Percentiles rank a stretch among this genome's conserved stretches.
phyloP scores from a whole-genome alignment of 2,797 vertebrate genomes.

The Vireo griseus region DNA sequence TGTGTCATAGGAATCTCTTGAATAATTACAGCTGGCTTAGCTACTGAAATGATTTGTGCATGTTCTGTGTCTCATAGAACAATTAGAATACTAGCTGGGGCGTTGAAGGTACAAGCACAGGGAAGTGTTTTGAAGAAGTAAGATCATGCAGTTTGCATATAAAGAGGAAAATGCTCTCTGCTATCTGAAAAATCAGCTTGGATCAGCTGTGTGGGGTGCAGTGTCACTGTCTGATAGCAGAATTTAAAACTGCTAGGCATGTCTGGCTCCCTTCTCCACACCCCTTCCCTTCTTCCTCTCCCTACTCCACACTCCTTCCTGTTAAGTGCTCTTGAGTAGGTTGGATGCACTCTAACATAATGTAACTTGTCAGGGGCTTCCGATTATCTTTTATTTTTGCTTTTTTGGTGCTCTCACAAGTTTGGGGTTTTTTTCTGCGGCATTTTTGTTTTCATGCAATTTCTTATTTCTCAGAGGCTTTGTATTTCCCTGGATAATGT shows the following conservation, averaged over 20 bases:
- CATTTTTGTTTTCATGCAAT: neutral
- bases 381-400: neutral
- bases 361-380: neutral
- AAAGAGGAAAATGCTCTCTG: neutral
- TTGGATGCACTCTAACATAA: neutral
- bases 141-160: fast-evolving
- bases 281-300: neutral
- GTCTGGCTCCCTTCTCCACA: neutral
- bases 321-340: neutral
- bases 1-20: neutral
- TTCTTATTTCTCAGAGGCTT: neutral
- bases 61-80: fast-evolving
- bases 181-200: neutral
- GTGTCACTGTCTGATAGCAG: neutral
- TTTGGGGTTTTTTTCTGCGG: neutral
- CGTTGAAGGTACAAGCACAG: neutral
- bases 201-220: neutral
- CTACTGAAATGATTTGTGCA: neutral
- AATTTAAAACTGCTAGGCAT: neutral
- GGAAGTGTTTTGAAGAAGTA: neutral
- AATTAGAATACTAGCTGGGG: neutral
- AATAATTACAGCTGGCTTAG: neutral
- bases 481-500: neutral
- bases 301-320: neutral
- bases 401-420: neutral